phyloP scores from a whole-genome alignment of 1,140 invertebrate genomes.

The fruit fly (Drosophila melanogaster) region DNA sequence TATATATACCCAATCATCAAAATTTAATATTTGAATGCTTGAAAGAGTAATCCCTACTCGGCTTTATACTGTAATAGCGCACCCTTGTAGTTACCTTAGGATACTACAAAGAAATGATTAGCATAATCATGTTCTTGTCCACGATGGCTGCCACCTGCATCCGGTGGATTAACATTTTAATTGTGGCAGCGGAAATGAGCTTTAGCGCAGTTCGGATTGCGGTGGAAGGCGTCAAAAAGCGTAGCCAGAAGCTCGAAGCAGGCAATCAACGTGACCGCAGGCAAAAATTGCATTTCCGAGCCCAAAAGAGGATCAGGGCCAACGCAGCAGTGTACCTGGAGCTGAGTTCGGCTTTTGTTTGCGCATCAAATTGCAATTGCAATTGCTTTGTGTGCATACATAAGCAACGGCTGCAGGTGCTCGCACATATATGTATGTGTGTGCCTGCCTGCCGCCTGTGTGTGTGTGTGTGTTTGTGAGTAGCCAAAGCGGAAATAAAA shows the following conservation, averaged over 20 bases:
- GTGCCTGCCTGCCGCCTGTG: background rate
- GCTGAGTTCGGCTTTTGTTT: conserved; percentile 64
- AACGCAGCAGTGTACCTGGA: conserved; percentile 12
- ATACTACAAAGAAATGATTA: conserved; percentile 28
- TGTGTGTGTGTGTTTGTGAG: conserved; percentile 13
- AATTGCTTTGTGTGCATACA: conserved; percentile 63
- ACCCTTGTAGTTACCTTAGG: background rate
- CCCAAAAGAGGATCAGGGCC: conserved; percentile 8
- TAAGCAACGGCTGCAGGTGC: conserved; percentile 30
- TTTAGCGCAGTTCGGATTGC: conserved; percentile 21
- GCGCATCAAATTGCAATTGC: conserved; percentile 79
- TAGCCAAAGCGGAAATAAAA: conserved; percentile 72
- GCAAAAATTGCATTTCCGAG: conserved; percentile 42
- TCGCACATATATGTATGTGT: too few relatives aligned
- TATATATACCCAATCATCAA: too few relatives aligned
- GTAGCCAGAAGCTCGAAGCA: conserved; percentile 2
- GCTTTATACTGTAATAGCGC: too few relatives aligned
- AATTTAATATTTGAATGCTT: too few relatives aligned
- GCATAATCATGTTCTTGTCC: conserved; percentile 34
- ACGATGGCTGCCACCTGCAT: conserved; percentile 27
- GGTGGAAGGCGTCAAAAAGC: conserved; percentile 17
- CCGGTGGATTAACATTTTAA: conserved; percentile 68
- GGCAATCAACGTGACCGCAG: conserved; percentile 40
- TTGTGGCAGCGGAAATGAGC: conserved; percentile 72
- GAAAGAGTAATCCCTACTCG: too few relatives aligned